Conservation (phyloP, 37 sponge, comb jelly and placozoan genomes). For the Halichondria panicea region DNA sequence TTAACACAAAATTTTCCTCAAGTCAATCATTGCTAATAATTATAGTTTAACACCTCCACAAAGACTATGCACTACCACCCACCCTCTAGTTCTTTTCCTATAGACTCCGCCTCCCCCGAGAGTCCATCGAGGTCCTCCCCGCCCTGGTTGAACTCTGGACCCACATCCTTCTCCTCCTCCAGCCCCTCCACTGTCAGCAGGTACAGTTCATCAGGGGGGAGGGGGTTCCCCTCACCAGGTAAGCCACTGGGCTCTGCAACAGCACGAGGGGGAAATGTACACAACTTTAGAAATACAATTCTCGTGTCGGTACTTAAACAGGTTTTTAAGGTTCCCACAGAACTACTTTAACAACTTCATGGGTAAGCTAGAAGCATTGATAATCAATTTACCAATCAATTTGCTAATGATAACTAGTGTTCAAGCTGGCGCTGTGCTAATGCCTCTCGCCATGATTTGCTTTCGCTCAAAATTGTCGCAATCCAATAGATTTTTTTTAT, state of each 20-base stretch:
- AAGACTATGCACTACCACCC: not conserved
- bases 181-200: constrained; percentile 1
- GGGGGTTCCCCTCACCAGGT: not conserved
- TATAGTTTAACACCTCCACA: not conserved
- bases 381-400: too few species aligned
- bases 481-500: too few species aligned
- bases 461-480: too few species aligned
- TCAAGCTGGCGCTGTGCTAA: too few species aligned
- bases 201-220: not conserved
- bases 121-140: not conserved
- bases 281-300: not conserved
- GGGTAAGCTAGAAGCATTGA: too few species aligned
- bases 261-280: not conserved
- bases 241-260: not conserved
- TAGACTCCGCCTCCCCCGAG: not conserved
- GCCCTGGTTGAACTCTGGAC: constrained; percentile 6
- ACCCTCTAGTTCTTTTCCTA: constrained; percentile 4
- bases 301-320: too few species aligned
- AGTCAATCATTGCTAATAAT: not conserved
- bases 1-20: not conserved
- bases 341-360: too few species aligned
- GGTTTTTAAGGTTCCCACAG: too few species aligned
- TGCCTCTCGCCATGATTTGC: too few species aligned
- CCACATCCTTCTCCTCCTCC: constrained; percentile 41
- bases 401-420: too few species aligned